Conservation (phyloP, 2,797 vertebrate genomes). For the Orientallactaga sibirica region DNA sequence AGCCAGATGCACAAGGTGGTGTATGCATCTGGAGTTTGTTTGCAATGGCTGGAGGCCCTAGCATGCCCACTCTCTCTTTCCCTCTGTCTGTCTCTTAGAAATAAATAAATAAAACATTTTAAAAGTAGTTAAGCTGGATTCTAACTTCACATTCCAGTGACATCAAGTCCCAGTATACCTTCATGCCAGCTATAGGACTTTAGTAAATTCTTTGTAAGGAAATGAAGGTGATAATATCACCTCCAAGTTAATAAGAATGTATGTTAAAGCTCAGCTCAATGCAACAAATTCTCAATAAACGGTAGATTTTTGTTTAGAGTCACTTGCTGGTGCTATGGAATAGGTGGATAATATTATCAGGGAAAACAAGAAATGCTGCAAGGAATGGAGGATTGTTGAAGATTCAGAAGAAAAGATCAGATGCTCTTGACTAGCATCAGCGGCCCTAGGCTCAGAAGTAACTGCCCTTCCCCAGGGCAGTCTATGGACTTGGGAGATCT, state of each 20-base stretch:
- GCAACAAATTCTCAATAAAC: background rate
- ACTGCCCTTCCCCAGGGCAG: background rate
- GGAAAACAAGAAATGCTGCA: background rate
- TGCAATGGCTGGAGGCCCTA: no score
- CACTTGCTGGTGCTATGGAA: background rate
- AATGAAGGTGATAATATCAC: background rate
- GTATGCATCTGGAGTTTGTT: no score
- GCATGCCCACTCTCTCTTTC: no score
- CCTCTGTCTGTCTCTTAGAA: no score
- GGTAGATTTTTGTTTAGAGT: background rate
- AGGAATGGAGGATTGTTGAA: background rate
- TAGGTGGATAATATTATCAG: background rate
- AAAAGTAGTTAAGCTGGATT: background rate
- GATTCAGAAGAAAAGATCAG: background rate
- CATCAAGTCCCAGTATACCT: background rate
- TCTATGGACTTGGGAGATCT: background rate
- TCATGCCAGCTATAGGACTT: background rate
- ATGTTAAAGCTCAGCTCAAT: background rate
- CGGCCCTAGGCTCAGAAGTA: background rate
- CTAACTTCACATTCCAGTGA: background rate
- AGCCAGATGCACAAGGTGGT: no score
- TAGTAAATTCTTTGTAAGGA: background rate
- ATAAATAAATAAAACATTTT: no score
- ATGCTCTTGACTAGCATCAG: background rate
- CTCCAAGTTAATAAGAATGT: background rate